phyloP scores from a whole-genome alignment of 2,113 vertebrate species.

The Crocuta crocuta region DNA sequence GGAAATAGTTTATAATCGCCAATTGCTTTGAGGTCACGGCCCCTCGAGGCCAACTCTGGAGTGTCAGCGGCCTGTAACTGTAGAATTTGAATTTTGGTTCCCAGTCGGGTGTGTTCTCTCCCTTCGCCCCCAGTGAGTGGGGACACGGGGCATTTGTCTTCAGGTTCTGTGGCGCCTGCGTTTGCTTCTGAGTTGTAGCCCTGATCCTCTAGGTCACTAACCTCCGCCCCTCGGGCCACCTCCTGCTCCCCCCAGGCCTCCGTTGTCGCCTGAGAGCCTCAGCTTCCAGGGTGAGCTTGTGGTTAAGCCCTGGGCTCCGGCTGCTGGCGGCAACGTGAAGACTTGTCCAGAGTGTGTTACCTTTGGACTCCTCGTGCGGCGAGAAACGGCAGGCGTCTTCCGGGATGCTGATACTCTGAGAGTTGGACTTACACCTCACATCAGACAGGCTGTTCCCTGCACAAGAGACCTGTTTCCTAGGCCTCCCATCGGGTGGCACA shows the following conservation, averaged over 20 bases:
- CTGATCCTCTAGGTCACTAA: too few relatives aligned
- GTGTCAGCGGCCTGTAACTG: background rate
- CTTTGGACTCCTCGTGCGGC: background rate
- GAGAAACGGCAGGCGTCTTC: background rate
- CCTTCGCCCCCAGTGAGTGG: background rate
- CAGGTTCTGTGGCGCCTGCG: background rate
- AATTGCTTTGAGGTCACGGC: background rate
- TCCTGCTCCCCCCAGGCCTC: background rate
- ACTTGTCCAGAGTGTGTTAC: background rate
- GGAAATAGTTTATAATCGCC: background rate
- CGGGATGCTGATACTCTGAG: background rate
- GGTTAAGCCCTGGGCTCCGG: background rate
- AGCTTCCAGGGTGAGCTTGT: background rate
- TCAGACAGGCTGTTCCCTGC: background rate
- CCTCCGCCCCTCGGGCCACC: background rate
- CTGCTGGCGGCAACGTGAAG: background rate
- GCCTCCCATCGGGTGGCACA: background rate
- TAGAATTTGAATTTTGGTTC: background rate
- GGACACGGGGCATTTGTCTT: background rate
- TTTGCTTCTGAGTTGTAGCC: background rate
- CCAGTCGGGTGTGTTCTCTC: background rate
- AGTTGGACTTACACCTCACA: background rate
- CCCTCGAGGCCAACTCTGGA: background rate
- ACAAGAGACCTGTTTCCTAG: too few relatives aligned
- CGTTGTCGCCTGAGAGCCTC: background rate